These are phyloP conservation scores for Spisula solida DNA, from an alignment of 2,888 invertebrate genomes.

Conservation along the genomic window DNA sequence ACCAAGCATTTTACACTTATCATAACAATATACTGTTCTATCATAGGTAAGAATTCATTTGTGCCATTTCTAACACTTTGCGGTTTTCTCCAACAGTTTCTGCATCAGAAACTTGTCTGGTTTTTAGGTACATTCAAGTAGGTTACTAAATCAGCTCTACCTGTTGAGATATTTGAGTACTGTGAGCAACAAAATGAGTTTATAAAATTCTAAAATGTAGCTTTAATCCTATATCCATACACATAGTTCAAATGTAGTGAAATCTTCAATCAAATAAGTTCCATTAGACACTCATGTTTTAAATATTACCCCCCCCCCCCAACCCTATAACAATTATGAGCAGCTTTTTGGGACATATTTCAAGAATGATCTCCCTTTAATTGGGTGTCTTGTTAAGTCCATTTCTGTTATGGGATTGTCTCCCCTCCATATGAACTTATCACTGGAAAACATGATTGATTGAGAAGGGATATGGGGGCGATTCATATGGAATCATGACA, in stretches of 20 bases:
- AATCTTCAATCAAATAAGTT: not conserved
- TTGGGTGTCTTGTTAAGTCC: too few species aligned
- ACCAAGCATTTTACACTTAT: not conserved
- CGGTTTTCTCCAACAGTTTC: not conserved
- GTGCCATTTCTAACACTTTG: conserved; percentile 9
- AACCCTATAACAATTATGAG: too few species aligned
- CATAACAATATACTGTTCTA: not conserved
- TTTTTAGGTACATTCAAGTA: conserved; percentile 8
- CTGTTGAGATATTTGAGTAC: not conserved
- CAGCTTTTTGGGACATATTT: too few species aligned
- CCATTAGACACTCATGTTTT: too few species aligned
- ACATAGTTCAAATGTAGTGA: not conserved
- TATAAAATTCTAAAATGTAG: not conserved
- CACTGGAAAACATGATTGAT: too few species aligned
- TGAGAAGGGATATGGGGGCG: too few species aligned
- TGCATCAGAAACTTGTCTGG: not conserved
- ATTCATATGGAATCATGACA: too few species aligned
- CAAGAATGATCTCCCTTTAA: too few species aligned
- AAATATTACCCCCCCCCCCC: too few species aligned
- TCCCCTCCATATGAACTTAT: too few species aligned
- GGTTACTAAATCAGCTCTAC: not conserved
- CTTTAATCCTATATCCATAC: not conserved
- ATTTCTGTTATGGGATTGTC: too few species aligned
- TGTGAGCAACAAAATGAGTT: not conserved
- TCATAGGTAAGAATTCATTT: not conserved